Evolutionary conservation across 2,888 invertebrate genomes (phyloP), one percentile per base, ranked within the genome.

Genomic region (Nemoura dubitans): DNA sequence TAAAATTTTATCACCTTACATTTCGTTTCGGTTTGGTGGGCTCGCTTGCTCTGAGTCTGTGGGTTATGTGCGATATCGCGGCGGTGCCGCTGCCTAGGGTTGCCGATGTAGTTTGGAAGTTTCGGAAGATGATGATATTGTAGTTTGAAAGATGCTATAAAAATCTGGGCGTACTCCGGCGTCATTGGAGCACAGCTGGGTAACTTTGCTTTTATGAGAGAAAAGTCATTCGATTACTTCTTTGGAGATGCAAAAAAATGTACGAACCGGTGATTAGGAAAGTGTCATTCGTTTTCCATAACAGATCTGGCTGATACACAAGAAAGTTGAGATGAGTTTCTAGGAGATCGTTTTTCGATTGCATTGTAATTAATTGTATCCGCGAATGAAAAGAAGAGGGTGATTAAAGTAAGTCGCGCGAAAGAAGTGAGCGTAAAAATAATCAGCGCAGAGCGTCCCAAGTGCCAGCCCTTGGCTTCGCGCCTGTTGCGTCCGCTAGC

Each of bases 1-100:
- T 86, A 82, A 82, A 80, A 82, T 86, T 81, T 86, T 86, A 86
- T 82, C 86, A 86, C 59, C 78, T 86, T 80, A 81, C 86, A 43
- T 82, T 82, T 82, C 59, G 59, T 59, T 21, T 59, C 59, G 59
- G 59, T 21, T 3, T 21, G 16, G 59, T 59, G 59, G 21, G 59
- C 14, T 59, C 14, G 59, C 59, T 16, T 59, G 43, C 28, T 29
- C 14, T 16, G 80, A 14, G 25, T 36, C 36, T 3, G 14, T 7
- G 59, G 59, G 59, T 59, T 59, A 21, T 59, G 36, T 21, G 21
- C 21, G 59, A 21, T 59, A 21, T 21, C 14, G 59, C 16, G 36
- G 36, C 36, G 36, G 36, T 6, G 36, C n/a, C n/a, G n/a, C n/a
- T n/a, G n/a, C n/a, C n/a, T n/a, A n/a, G n/a, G n/a, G n/a, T n/a